Conservation (phyloP, 2,888 invertebrate species). For the Cyclophora punctaria region DNA sequence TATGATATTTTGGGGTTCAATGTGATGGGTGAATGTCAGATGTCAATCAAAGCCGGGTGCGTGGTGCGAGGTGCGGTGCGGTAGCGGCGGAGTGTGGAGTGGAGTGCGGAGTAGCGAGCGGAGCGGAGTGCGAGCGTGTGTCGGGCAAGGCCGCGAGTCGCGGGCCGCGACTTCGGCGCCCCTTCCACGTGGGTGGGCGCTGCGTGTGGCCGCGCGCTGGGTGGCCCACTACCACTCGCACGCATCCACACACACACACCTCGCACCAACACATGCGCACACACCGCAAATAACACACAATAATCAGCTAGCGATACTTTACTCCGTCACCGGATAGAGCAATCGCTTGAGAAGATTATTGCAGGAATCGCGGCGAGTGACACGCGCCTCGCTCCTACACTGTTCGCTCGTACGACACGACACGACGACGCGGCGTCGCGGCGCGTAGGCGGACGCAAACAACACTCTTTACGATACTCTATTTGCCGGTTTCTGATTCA, state of each 20-base stretch:
- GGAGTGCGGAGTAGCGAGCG: conserved; percentile 19
- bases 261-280: conserved; percentile 54
- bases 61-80: conserved; percentile 20
- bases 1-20: neutral
- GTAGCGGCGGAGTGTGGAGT: conserved; percentile 14
- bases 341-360: conserved; percentile 61
- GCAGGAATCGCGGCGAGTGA: conserved; percentile 55
- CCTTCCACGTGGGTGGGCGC: conserved; percentile 71
- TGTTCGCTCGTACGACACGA: neutral
- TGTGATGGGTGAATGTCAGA: conserved; percentile 34
- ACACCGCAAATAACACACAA: conserved; percentile 70
- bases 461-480: conserved; percentile 29
- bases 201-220: conserved; percentile 73
- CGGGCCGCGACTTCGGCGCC: conserved; percentile 58
- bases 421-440: conserved; percentile 1
- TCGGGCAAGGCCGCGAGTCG: conserved; percentile 22
- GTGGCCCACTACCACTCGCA: conserved; percentile 63
- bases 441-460: conserved; percentile 30
- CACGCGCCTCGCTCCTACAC: conserved; percentile 39
- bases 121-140: conserved; percentile 18
- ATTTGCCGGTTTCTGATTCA: too few relatives aligned
- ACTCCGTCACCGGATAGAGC: conserved; percentile 73
- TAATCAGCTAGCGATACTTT: conserved; percentile 73
- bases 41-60: conserved; percentile 42
- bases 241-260: conserved; percentile 44